Evolutionary conservation across 1,140 invertebrate genomes (phyloP).

Genomic region (Drosophila nannoptera): DNA sequence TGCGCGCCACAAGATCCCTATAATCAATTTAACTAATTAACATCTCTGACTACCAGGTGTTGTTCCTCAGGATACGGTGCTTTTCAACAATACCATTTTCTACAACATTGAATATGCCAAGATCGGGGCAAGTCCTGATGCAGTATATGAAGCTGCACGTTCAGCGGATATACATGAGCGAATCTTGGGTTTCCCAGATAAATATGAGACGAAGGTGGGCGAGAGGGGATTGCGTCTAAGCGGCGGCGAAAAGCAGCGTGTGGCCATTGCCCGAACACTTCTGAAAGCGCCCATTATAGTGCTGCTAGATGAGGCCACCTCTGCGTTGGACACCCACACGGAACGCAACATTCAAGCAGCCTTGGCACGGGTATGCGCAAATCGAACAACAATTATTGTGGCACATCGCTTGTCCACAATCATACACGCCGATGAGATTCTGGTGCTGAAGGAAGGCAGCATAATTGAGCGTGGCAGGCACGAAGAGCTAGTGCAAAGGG

Average conservation of each 20-base stretch:
- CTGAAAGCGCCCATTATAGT: slow-evolving; percentile 93
- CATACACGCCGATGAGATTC: slow-evolving; percentile 94
- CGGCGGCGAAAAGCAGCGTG: slow-evolving; percentile 95
- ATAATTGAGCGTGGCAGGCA: slow-evolving; percentile 95
- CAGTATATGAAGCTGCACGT: slow-evolving; percentile 92
- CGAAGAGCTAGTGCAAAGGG: slow-evolving; percentile 85
- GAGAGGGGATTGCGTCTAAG: slow-evolving; percentile 89
- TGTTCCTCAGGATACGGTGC: slow-evolving; percentile 97
- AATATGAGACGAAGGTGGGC: slow-evolving; percentile 91
- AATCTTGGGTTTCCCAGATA: slow-evolving; percentile 93
- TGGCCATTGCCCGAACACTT: slow-evolving; percentile 93
- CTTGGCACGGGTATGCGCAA: slow-evolving; percentile 86
- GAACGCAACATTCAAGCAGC: slow-evolving; percentile 92
- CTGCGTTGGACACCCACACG: slow-evolving; percentile 90
- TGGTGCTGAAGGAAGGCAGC: slow-evolving; percentile 92
- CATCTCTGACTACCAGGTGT: slow-evolving; percentile 82
- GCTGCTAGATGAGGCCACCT: slow-evolving; percentile 94
- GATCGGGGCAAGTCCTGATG: slow-evolving; percentile 87
- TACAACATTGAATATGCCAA: slow-evolving; percentile 98
- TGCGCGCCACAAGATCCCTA: slow-evolving; percentile 72
- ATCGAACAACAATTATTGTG: slow-evolving; percentile 94
- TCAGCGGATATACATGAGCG: slow-evolving; percentile 96
- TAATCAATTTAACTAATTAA: slow-evolving; percentile 80
- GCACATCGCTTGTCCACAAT: slow-evolving; percentile 96
- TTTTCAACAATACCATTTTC: slow-evolving; percentile 96